Evolutionary conservation across 1,140 invertebrate genomes (phyloP), one percentile per base, ranked within the genome.

Genomic region (Battus philenor): DNA sequence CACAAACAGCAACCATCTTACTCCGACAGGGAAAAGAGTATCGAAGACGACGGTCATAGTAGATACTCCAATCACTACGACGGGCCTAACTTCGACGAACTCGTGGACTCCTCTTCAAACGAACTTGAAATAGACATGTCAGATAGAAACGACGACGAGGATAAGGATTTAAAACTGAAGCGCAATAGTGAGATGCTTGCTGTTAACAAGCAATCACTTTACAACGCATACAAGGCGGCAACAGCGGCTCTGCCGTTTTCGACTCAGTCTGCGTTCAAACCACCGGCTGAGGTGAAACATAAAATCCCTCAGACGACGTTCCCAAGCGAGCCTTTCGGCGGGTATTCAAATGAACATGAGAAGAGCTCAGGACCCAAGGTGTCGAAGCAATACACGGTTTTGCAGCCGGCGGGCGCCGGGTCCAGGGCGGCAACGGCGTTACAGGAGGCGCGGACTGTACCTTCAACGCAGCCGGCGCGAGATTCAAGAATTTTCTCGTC

Each of bases 121-220:
- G 93, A 94, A 65, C 64, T 94, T 6, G 92, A 93, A 77, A 93
- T 93, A 48, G 92, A 93, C 64, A 93, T 93, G 89, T 92, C 92
- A 0, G 91, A 93, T 58, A 85, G 88, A 27, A 81, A 86, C n/a
- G 87, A 88, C 4, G 75, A 78, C 27, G 83, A 87, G 1, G 80
- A 76, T 39, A 70, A 63, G 47, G 68, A 80, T 16, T 45, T 48
- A 52, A 88, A 85, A 58, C 72, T 76, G 73, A 65, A 81, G 86
- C 56, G 63, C 74, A 86, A 71, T 73, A 67, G 65, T 64, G 82
- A 86, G 86, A 78, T 86, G 57, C 63, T 80, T 53, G 57, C 68
- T 47, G 60, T 86, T 39, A 56, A 88, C 66, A 52, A 87, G 69
- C 86, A 88, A 31, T 73, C 83, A 26, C 50, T 87, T 30, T 87